Base-by-base conservation (phyloP, 2,888 invertebrate genomes). In the Orchestes rusci region DNA sequence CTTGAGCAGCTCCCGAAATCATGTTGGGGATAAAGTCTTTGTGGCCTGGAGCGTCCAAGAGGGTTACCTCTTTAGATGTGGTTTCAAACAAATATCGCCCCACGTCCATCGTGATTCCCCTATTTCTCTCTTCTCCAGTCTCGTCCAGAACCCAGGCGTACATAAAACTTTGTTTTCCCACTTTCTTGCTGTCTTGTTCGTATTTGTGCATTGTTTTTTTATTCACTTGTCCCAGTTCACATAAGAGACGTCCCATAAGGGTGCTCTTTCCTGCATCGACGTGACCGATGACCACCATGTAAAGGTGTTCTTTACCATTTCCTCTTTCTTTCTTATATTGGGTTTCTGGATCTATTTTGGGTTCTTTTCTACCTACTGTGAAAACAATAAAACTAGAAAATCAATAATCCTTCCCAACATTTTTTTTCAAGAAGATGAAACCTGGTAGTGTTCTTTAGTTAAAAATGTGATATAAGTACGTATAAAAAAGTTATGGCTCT, bases 131-230 rank as follows among this genome's bases (percentile, higher is more conserved):
- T 66, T 99, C 99, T 1, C 93, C 93, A 46, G 96, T 97, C 71
- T 99, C 97, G 69, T 99, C 99, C 39, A 99, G 72, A 2, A 99
- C 94, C 99, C 99, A 99, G 2, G 99, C 99, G 70, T 89, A 99
- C 73, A 93, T 88, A 59, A 97, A 97, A 51, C 95, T 95, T 60
- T 94, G 91, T 69, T 99, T 99, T 2, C 99, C 99, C 54, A 93
- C 73, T 69, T 97, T 96, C 64, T 90, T 87, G 58, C 94, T 92
- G 61, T 99, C 97, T 64, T 93, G 92, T 64, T 96, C 96, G 73
- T 93, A 94, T 66, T 96, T 96, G 68, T 97, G 96, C 77, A 96
- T 84, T 1, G 81, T 77, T 57, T 84, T 82, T 66, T 92, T 84
- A 50, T 84, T 86, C 0, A 93, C 89, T 67, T 87, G 85, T 15